phyloP scores from a whole-genome alignment of 2,113 vertebrate species.

The Heterotilapia buettikoferi region DNA sequence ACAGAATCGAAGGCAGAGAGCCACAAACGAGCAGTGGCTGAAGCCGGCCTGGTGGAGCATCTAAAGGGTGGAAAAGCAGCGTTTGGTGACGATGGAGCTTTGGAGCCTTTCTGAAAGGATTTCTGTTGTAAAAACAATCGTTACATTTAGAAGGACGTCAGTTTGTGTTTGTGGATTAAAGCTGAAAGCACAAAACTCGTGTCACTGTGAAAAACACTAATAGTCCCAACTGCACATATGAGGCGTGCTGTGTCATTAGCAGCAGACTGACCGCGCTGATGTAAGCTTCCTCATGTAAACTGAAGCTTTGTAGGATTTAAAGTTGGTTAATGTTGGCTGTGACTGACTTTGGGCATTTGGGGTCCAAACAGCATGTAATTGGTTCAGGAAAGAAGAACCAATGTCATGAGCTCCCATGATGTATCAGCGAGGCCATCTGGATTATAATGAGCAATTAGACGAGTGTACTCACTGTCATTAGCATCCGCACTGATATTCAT shows the following conservation, averaged over 20 bases:
- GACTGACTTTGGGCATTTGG: neutral
- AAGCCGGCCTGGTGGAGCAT: neutral
- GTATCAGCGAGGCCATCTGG: slow-evolving; percentile 20
- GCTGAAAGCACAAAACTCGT: neutral
- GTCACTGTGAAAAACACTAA: neutral
- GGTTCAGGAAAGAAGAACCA: neutral
- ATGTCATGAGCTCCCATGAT: neutral
- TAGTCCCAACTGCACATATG: neutral
- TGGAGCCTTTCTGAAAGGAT: neutral
- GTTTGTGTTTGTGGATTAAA: neutral
- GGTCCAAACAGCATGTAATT: neutral
- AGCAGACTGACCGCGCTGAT: neutral
- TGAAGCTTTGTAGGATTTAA: neutral
- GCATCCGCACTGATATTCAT: neutral
- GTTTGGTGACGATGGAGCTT: neutral
- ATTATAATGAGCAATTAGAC: slow-evolving; percentile 20
- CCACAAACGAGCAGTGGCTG: neutral
- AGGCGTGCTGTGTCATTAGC: neutral
- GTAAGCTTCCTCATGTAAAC: neutral
- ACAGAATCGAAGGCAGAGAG: neutral
- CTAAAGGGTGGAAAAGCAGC: neutral
- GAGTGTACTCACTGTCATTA: neutral
- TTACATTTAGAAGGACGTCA: neutral
- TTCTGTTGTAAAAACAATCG: neutral
- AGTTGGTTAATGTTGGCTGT: neutral